These are phyloP conservation scores for Rutpela maculata DNA, from an alignment of 2,888 invertebrate species.

Conservation along the genomic window DNA sequence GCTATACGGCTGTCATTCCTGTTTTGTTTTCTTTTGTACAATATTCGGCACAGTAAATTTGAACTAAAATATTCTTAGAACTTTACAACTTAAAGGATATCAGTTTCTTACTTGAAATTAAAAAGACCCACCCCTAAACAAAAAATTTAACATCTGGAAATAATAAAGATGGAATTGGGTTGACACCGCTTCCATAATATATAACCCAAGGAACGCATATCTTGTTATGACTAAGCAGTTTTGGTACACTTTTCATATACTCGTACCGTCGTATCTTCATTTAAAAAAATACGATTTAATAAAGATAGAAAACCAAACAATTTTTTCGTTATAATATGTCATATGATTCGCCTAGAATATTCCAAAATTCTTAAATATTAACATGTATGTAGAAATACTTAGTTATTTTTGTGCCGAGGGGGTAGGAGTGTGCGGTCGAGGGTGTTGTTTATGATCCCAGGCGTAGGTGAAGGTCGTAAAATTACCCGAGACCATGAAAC, in stretches of 20 bases:
- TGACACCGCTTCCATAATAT: constrained; percentile 15
- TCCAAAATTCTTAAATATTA: no score
- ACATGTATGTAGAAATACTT: no score
- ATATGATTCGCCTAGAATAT: not conserved
- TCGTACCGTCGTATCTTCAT: not conserved
- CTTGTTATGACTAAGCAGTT: not conserved
- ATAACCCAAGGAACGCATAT: not conserved
- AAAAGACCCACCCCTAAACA: constrained; percentile 10
- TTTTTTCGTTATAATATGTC: no score
- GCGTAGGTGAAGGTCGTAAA: no score
- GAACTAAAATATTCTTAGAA: not conserved
- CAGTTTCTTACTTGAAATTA: constrained; percentile 18
- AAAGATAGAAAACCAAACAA: not conserved
- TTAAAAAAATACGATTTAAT: not conserved
- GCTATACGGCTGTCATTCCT: constrained; percentile 20
- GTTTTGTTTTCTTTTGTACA: not conserved
- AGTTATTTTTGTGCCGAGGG: no score
- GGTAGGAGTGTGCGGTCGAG: no score
- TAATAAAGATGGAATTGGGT: constrained; percentile 15
- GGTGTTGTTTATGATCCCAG: no score
- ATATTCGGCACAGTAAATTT: not conserved
- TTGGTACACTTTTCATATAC: not conserved
- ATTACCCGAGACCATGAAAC: no score
- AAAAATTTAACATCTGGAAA: constrained; percentile 29
- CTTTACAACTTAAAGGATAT: not conserved